Evolutionary conservation across 92 coral and sea anemone genomes (phyloP), one percentile per base, ranked within the genome.

Genomic region (Metridium senile): DNA sequence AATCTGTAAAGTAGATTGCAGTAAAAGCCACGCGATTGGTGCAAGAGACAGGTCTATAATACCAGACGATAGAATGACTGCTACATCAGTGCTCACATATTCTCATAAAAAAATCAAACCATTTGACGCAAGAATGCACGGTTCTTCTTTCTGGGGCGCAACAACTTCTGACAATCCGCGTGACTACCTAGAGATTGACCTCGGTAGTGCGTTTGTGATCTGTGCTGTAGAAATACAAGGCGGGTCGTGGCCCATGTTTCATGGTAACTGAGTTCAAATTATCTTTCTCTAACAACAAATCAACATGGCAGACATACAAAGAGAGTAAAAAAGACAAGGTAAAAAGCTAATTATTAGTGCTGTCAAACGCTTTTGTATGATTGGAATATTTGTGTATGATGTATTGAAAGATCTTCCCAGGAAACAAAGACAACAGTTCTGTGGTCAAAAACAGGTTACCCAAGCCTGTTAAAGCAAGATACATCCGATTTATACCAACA

Each of bases 221-320:
- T 72, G 73, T 66, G 64, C 62, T 33, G 66, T 78, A 1, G 43
- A 45, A 33, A 75, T 29, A 68, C 72, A 72, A 70, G 75, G 66
- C 61, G n/a, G 4, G 21, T 54, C 9, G 21, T 16, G 32, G 30
- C 11, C 22, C 2, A 34, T n/a, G 23, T n/a, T 8, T 1, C 17
- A 59, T 26, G 65, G 65, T 59, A 20, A 1, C 7, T 19, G 30
- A 59, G 31, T 59, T 10, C 65, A 59, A 59, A 16, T 23, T 59
- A 23, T 6, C 11, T 1, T 59, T 59, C 26, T 59, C 32, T 4
- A 59, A 22, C 8, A 13, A 59, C 26, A 26, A 20, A 7, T n/a
- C 29, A 59, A 16, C 26, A 21, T 59, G 65, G 65, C 22, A 23
- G 16, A 59, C 31, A 6, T 59, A 59, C 31, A 22, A 25, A 59